Conservation (phyloP, 2,113 vertebrate species). For the Sinosuthora webbiana region DNA sequence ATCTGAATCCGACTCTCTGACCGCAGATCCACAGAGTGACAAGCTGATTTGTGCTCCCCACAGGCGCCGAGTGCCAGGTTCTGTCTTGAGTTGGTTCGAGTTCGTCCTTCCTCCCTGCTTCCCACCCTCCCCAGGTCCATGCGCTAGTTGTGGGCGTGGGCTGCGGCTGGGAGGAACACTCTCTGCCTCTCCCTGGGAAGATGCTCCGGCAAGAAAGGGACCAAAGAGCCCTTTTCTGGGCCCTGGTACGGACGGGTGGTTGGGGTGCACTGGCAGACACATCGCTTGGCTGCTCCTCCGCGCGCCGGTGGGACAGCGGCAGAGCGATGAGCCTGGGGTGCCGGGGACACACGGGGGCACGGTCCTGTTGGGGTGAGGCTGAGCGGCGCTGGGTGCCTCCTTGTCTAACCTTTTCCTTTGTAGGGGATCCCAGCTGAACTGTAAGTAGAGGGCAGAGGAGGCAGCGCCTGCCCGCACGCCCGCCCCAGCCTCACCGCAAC, state of each 20-base stretch:
- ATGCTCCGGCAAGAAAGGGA: not conserved
- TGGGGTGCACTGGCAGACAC: not conserved
- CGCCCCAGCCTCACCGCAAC: slow-evolving; percentile 44
- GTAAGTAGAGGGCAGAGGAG: slow-evolving; percentile 76
- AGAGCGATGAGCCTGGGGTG: slow-evolving; percentile 4
- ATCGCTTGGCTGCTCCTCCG: not conserved
- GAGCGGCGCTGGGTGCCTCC: slow-evolving; percentile 57
- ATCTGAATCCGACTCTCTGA: slow-evolving; percentile 67
- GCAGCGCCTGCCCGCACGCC: not conserved
- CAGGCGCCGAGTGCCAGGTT: slow-evolving; percentile 58
- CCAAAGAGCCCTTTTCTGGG: slow-evolving; percentile 1
- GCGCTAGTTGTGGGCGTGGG: slow-evolving; percentile 70
- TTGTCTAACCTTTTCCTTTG: slow-evolving; percentile 64
- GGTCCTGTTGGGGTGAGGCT: slow-evolving; percentile 62
- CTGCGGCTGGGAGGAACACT: slow-evolving; percentile 70
- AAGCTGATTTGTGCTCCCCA: slow-evolving; percentile 64
- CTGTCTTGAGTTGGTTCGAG: slow-evolving; percentile 62
- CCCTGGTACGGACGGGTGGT: slow-evolving; percentile 51
- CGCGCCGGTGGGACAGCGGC: rapidly evolving
- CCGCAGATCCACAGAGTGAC: slow-evolving; percentile 59
- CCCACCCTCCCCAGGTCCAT: slow-evolving; percentile 63
- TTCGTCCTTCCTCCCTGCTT: slow-evolving; percentile 46
- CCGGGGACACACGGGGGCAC: not conserved
- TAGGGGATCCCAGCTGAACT: slow-evolving; percentile 49
- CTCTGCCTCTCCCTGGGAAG: slow-evolving; percentile 48